Evolutionary conservation across 2,797 vertebrate species (phyloP).

Genomic region (Lithobates sylvaticus): DNA sequence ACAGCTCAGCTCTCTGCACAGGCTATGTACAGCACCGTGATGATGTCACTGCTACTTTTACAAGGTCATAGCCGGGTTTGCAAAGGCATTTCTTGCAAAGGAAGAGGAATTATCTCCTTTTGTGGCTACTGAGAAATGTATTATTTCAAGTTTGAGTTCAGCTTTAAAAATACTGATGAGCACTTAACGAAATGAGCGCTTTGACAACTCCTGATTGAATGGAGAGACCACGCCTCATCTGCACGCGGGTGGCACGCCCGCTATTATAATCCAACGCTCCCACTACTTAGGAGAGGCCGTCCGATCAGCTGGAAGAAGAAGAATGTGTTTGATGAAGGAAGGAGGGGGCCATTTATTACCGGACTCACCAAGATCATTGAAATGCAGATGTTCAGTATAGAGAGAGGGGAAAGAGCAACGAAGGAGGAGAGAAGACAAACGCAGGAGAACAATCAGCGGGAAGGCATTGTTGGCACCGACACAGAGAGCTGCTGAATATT

Average conservation of each 20-base stretch:
- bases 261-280: background rate
- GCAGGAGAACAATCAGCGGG: slow-evolving; percentile 60
- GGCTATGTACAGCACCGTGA: too few relatives aligned
- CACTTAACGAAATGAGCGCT: background rate
- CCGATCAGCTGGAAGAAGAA: slow-evolving; percentile 65
- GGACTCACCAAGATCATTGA: slow-evolving; percentile 42
- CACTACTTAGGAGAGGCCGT: slow-evolving; percentile 62
- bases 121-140: too few relatives aligned
- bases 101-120: too few relatives aligned
- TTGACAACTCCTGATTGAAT: background rate
- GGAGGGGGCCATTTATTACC: slow-evolving; percentile 62
- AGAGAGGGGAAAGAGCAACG: slow-evolving; percentile 48
- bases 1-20: too few relatives aligned
- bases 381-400: slow-evolving; percentile 59
- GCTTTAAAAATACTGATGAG: too few relatives aligned
- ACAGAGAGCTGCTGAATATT: slow-evolving; percentile 69
- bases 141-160: too few relatives aligned
- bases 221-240: background rate
- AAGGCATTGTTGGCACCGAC: slow-evolving; percentile 66
- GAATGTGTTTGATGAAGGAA: slow-evolving; percentile 63
- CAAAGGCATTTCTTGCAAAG: too few relatives aligned
- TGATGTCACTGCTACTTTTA: too few relatives aligned
- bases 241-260: background rate
- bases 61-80: too few relatives aligned
- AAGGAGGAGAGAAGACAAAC: slow-evolving; percentile 37